These are phyloP conservation scores for Orchesella flavescens DNA, from an alignment of 2,888 invertebrate genomes.

Conservation along the genomic window DNA sequence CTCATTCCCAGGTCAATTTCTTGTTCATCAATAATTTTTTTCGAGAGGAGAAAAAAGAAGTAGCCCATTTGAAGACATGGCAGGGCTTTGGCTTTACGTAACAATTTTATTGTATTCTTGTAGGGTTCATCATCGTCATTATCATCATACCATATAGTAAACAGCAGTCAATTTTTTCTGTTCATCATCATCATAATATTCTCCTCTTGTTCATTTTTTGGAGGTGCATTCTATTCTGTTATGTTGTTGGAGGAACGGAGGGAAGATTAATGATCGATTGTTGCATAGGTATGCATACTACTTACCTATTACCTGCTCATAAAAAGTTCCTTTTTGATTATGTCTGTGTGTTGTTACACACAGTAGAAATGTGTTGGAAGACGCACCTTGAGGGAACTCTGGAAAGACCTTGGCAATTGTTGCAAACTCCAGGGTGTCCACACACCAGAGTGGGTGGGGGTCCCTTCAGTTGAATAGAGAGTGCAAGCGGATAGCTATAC, in stretches of 20 bases:
- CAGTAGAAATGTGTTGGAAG: constrained; percentile 66
- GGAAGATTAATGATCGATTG: constrained; percentile 72
- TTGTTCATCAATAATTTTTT: too few relatives aligned
- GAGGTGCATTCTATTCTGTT: not conserved
- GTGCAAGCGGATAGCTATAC: constrained; percentile 32
- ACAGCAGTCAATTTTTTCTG: constrained; percentile 14
- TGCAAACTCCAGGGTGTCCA: constrained; percentile 70
- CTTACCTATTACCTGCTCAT: too few relatives aligned
- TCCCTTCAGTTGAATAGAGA: constrained; percentile 39
- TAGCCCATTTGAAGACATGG: too few relatives aligned
- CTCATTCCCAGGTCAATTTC: not conserved
- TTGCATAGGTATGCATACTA: constrained; percentile 16
- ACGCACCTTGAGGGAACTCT: constrained; percentile 69
- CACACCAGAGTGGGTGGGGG: constrained; percentile 69
- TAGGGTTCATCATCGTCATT: constrained; percentile 4
- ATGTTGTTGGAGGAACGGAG: not conserved
- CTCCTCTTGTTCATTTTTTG: not conserved
- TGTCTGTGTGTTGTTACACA: constrained; percentile 11
- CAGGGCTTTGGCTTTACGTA: too few relatives aligned
- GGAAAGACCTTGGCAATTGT: constrained; percentile 69
- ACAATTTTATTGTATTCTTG: not conserved
- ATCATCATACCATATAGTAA: not conserved
- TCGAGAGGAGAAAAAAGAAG: too few relatives aligned
- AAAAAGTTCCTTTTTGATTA: too few relatives aligned
- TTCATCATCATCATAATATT: too few relatives aligned